Conservation (phyloP, 2,888 invertebrate species). For the Trichopria drosophilae region DNA sequence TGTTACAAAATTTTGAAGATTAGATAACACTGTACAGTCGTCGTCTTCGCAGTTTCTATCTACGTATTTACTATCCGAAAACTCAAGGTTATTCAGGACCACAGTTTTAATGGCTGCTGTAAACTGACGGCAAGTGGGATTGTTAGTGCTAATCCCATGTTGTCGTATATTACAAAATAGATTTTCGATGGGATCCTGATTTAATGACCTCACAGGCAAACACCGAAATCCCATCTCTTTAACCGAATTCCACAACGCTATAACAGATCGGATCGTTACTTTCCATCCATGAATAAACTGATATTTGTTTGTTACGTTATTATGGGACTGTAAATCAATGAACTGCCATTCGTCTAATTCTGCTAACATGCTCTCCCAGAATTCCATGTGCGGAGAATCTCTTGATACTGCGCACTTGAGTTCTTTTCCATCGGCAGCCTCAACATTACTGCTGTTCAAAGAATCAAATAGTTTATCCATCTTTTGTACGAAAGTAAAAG, state of each 20-base stretch:
- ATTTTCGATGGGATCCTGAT: slow-evolving; percentile 1
- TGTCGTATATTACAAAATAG: background rate
- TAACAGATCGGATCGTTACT: too few species aligned
- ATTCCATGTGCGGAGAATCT: background rate
- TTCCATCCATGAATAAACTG: too few species aligned
- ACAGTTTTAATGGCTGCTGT: background rate
- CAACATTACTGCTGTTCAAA: background rate
- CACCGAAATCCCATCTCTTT: background rate
- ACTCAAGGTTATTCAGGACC: background rate
- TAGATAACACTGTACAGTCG: background rate
- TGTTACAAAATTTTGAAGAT: too few species aligned
- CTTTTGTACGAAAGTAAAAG: background rate
- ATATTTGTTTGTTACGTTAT: too few species aligned
- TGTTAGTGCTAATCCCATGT: background rate
- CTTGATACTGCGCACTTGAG: background rate
- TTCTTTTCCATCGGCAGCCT: background rate
- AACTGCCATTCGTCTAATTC: background rate
- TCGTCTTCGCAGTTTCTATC: slow-evolving; percentile 1
- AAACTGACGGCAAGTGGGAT: background rate
- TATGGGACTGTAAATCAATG: too few species aligned
- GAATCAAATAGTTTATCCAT: background rate
- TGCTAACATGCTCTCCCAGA: background rate
- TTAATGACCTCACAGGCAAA: background rate
- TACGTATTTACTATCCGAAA: background rate
- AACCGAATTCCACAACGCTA: background rate